phyloP scores from a whole-genome alignment of 2,113 vertebrate species.

The Aspiorhynchus laticeps region DNA sequence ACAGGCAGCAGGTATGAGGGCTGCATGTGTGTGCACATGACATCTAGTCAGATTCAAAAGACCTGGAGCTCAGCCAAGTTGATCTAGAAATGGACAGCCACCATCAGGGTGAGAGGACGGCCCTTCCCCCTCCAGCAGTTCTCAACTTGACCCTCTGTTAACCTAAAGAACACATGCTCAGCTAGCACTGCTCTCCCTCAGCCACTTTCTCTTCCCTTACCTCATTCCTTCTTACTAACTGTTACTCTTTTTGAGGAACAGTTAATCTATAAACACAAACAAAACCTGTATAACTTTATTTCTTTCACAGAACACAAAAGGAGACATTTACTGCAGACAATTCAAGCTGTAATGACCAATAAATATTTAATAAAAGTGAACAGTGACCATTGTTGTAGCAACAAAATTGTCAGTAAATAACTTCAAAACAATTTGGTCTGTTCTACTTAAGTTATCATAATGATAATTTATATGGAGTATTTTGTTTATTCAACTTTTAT shows the following conservation, averaged over 20 bases:
- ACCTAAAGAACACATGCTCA: conserved; percentile 39
- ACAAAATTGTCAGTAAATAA: not conserved
- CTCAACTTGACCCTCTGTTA: conserved; percentile 22
- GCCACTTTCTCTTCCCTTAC: not conserved
- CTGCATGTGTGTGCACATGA: conserved; percentile 5
- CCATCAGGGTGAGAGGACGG: conserved; percentile 18
- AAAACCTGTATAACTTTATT: not conserved
- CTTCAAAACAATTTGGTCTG: not conserved
- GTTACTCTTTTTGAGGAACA: not conserved
- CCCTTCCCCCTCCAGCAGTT: conserved; percentile 26
- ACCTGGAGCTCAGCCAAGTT: conserved; percentile 37
- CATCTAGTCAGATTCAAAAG: conserved; percentile 32
- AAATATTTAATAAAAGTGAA: not conserved
- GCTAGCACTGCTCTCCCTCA: not conserved
- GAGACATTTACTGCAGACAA: not conserved
- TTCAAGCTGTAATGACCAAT: not conserved
- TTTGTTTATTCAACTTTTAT: not conserved
- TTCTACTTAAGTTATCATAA: not conserved
- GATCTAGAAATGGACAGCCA: conserved; percentile 42
- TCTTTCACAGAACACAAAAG: not conserved
- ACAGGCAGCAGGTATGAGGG: conserved; percentile 83
- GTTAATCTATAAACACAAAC: not conserved
- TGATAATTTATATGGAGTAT: not conserved
- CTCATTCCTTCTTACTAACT: not conserved
- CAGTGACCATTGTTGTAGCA: not conserved